A percentile compares a stretch with the other conserved stretches of the same genome.
Evolutionary conservation across 2,888 invertebrate species (phyloP).

Genomic region (Axea sp.): DNA sequence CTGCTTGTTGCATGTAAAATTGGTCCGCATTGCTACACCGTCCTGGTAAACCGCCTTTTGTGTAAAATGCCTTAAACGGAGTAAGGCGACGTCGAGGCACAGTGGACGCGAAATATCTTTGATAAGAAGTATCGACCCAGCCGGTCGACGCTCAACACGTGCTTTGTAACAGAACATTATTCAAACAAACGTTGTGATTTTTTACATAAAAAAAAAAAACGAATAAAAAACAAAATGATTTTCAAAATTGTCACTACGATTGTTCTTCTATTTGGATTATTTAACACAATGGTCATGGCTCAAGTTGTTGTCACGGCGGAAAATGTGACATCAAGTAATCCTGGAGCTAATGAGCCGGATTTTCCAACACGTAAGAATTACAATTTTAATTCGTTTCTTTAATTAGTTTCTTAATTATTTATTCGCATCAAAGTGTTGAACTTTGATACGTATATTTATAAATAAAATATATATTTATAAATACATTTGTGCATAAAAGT

Average conservation of each 20-base stretch:
- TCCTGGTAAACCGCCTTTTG: conserved; percentile 45
- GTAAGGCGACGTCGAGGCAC: conserved; percentile 42
- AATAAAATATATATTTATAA: no score
- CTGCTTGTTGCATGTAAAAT: no score
- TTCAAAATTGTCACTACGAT: conserved; percentile 20
- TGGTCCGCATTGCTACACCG: conserved; percentile 30
- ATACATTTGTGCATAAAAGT: no score
- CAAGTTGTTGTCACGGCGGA: conserved; percentile 60
- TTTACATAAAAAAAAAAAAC: no score
- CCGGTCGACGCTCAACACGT: conserved; percentile 34
- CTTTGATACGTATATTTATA: no score
- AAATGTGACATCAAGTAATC: conserved; percentile 43
- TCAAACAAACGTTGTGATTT: conserved; percentile 4
- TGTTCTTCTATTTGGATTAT: conserved; percentile 63
- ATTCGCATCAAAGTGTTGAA: no score
- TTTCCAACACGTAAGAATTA: conserved; percentile 75
- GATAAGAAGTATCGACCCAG: conserved; percentile 24
- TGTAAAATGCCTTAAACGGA: conserved; percentile 57
- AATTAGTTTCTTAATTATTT: no score
- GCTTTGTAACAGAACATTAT: conserved; percentile 3
- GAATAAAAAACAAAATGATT: conserved; percentile 14
- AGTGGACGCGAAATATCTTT: conserved; percentile 38
- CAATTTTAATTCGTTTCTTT: not conserved
- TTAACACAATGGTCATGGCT: conserved; percentile 45
- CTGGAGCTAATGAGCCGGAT: conserved; percentile 71